A percentile compares a stretch with the other conserved stretches of the same genome.
Conservation (phyloP, 2,888 invertebrate genomes). For the Microplitis manilae region DNA sequence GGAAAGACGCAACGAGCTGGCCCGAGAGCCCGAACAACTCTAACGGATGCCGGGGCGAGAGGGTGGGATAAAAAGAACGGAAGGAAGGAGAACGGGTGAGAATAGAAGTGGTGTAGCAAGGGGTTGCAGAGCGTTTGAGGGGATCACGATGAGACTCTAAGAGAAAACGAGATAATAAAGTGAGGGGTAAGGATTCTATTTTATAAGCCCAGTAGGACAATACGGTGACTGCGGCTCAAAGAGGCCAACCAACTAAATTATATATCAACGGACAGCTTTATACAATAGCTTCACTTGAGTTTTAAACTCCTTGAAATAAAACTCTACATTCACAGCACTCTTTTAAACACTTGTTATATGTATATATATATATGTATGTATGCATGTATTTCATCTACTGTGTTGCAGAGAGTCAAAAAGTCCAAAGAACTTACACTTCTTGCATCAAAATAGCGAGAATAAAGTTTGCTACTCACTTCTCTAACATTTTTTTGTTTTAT, state of each 20-base stretch:
- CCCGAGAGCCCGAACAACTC: too few species aligned
- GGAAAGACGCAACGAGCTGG: slow-evolving; percentile 28
- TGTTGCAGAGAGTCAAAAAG: background rate
- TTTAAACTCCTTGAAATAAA: slow-evolving; percentile 24
- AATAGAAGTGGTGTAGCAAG: slow-evolving; percentile 20
- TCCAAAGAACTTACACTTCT: background rate
- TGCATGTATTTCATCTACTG: background rate
- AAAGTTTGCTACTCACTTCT: background rate
- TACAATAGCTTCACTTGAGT: slow-evolving; percentile 26
- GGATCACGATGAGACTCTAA: slow-evolving; percentile 17
- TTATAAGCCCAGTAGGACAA: slow-evolving; percentile 43
- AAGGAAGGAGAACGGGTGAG: background rate
- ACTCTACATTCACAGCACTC: background rate
- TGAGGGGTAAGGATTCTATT: background rate
- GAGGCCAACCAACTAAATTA: slow-evolving; percentile 60
- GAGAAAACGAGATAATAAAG: background rate
- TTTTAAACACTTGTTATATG: background rate
- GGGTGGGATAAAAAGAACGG: slow-evolving; percentile 8
- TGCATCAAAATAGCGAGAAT: background rate
- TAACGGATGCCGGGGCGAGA: background rate
- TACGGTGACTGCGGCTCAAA: slow-evolving; percentile 49
- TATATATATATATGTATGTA: background rate
- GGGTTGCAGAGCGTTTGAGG: slow-evolving; percentile 2
- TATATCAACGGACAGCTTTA: slow-evolving; percentile 53
- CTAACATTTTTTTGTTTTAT: background rate